Conservation (phyloP, 2,113 vertebrate species). For the Neopipo cinnamomea region DNA sequence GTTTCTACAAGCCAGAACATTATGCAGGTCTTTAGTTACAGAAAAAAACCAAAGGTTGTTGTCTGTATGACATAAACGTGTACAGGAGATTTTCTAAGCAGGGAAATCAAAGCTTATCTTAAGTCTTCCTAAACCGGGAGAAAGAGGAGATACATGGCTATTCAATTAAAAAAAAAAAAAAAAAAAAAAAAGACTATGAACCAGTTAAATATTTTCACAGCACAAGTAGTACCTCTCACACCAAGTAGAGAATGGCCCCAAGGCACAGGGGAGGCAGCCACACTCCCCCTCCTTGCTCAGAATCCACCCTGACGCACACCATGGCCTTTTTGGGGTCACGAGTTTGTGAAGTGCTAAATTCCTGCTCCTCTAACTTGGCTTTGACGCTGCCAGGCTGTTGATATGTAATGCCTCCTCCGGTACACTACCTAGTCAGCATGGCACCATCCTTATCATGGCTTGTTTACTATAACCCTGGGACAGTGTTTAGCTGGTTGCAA, state of each 20-base stretch:
- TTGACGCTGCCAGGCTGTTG: constrained; percentile 26
- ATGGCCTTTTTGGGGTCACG: neutral
- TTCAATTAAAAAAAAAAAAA: neutral
- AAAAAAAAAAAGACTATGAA: neutral
- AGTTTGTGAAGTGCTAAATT: constrained; percentile 40
- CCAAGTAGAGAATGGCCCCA: neutral
- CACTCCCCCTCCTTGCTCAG: neutral
- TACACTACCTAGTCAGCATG: constrained; percentile 22
- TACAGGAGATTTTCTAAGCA: neutral
- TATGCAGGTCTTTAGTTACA: neutral
- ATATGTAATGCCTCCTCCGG: neutral
- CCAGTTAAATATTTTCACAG: neutral
- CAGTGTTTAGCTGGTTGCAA: neutral
- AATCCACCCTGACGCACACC: neutral
- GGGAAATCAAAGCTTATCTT: neutral
- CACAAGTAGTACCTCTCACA: neutral
- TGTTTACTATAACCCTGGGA: neutral
- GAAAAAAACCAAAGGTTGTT: neutral
- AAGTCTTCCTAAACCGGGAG: neutral
- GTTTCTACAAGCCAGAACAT: neutral
- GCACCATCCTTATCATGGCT: neutral
- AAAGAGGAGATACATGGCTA: neutral
- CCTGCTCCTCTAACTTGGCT: constrained; percentile 14
- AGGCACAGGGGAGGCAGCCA: neutral
- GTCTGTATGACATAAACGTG: neutral